Evolutionary conservation across 2,797 vertebrate species (phyloP).

Genomic region (Danio choprae): DNA sequence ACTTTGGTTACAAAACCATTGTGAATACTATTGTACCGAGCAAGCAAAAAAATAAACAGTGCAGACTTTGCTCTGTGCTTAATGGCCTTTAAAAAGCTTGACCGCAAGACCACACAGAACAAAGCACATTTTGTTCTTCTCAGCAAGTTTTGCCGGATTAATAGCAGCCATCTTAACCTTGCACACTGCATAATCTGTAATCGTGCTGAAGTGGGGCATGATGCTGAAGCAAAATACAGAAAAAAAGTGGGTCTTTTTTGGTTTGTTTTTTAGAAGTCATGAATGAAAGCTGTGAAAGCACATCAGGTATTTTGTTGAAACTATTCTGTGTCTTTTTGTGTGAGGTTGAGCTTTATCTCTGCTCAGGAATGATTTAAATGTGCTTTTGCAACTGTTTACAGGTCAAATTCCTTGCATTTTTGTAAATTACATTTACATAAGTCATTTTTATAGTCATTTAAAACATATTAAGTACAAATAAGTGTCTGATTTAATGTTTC

Average conservation of each 20-base stretch:
- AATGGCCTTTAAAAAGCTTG: constrained; percentile 21
- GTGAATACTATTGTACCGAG: constrained; percentile 9
- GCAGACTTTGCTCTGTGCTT: background rate
- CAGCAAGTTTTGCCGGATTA: constrained; percentile 26
- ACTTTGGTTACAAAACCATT: constrained; percentile 40
- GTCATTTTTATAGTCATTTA: too few relatives aligned
- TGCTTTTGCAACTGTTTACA: too few relatives aligned
- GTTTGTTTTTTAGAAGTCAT: background rate
- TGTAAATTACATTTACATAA: too few relatives aligned
- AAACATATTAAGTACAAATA: too few relatives aligned
- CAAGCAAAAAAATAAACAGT: constrained; percentile 9
- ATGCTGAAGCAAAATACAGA: background rate
- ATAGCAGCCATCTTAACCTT: constrained; percentile 13
- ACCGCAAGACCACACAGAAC: constrained; percentile 1
- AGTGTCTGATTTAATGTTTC: too few relatives aligned
- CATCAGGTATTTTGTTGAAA: background rate
- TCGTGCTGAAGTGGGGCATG: background rate
- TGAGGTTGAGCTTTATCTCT: background rate
- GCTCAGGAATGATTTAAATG: background rate
- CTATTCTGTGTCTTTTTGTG: too few relatives aligned
- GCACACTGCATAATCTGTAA: background rate
- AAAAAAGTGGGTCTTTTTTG: background rate
- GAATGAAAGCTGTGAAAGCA: background rate
- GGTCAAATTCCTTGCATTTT: too few relatives aligned
- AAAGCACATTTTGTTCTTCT: constrained; percentile 34